Percentiles rank a stretch among this genome's conserved stretches.
Conservation (phyloP, 2,797 vertebrate genomes). For the Triplophysa bombifrons region DNA sequence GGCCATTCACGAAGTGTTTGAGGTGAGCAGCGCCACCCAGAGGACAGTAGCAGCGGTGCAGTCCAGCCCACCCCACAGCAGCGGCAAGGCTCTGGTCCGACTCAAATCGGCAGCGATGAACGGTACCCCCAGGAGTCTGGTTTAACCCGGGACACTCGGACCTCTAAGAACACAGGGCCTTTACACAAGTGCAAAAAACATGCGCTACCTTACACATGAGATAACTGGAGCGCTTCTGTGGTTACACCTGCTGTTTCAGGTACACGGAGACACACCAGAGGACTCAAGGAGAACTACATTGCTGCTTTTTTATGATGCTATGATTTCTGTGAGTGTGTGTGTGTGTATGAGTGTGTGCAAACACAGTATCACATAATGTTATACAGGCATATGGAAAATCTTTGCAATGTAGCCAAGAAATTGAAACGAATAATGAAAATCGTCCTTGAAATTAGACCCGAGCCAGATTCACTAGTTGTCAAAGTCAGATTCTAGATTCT, state of each 20-base stretch:
- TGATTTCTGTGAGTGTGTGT: not conserved
- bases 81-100: conserved; percentile 26
- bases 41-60: conserved; percentile 74
- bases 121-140: conserved; percentile 79
- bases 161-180: conserved; percentile 13
- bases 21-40: conserved; percentile 81
- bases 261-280: conserved; percentile 28
- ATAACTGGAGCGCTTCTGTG: conserved; percentile 28
- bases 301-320: conserved; percentile 43
- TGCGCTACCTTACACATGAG: conserved; percentile 14
- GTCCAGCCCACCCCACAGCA: conserved; percentile 69
- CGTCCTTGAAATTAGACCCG: not conserved
- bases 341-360: not conserved
- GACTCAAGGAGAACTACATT: conserved; percentile 19
- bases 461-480: not conserved
- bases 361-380: not conserved
- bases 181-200: conserved; percentile 7
- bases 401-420: conserved; percentile 2
- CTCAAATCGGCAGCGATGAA: conserved; percentile 82
- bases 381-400: not conserved
- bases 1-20: conserved; percentile 94
- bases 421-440: not conserved
- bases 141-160: conserved; percentile 67
- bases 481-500: not conserved
- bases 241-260: conserved; percentile 21